Conservation (phyloP, 2,113 vertebrate species). For the Brachyhypopomus occidentalis region DNA sequence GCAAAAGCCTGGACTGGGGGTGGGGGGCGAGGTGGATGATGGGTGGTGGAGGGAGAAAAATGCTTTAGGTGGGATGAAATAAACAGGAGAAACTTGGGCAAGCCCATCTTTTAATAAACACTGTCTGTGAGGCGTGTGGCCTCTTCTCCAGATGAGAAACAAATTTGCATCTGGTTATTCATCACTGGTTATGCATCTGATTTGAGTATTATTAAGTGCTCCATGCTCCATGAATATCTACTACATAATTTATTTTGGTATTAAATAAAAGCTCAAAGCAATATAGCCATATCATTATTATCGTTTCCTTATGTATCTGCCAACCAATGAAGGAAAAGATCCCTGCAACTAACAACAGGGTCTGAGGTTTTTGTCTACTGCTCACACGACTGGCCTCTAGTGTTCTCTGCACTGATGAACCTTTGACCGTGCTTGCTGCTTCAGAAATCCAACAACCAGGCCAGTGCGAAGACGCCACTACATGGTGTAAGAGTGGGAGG, state of each 20-base stretch:
- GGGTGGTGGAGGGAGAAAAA: constrained; percentile 65
- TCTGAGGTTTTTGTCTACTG: not conserved
- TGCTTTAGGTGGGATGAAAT: constrained; percentile 86
- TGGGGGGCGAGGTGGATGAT: constrained; percentile 44
- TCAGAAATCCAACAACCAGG: too few species aligned
- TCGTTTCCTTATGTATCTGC: not conserved
- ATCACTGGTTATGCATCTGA: not conserved
- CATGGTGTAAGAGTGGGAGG: too few species aligned
- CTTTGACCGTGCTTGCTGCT: too few species aligned
- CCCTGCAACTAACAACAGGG: too few species aligned
- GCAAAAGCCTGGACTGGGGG: constrained; percentile 4
- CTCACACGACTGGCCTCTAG: not conserved
- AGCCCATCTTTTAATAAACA: constrained; percentile 82
- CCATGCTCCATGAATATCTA: not conserved
- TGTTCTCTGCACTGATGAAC: not conserved
- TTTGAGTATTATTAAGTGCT: constrained; percentile 42
- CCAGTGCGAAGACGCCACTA: too few species aligned
- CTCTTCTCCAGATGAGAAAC: constrained; percentile 65
- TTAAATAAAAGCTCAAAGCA: not conserved
- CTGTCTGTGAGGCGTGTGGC: constrained; percentile 81
- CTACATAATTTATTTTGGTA: constrained; percentile 4
- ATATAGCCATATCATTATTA: not conserved
- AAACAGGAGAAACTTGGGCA: constrained; percentile 79
- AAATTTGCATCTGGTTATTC: constrained; percentile 83
- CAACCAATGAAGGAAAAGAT: not conserved